Conservation (phyloP, 2,113 vertebrate genomes). For the Anhinga anhinga region DNA sequence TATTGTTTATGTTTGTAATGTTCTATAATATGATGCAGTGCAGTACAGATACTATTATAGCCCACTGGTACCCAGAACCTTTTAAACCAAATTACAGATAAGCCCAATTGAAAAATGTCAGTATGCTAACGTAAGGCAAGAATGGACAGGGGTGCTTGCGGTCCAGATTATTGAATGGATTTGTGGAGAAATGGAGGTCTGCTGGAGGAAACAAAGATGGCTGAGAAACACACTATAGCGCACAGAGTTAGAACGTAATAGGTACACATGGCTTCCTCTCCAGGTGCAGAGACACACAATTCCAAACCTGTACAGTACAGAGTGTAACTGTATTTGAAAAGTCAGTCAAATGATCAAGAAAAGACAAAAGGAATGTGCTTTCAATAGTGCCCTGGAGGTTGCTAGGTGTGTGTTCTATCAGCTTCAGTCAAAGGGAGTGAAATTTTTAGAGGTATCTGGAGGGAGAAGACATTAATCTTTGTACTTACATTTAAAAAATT, state of each 20-base stretch:
- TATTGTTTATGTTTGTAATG: neutral
- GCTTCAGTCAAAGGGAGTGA: neutral
- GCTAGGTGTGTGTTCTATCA: neutral
- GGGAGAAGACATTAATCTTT: neutral
- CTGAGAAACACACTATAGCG: neutral
- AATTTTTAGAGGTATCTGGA: neutral
- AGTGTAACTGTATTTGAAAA: neutral
- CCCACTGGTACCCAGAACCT: neutral
- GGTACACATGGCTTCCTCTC: neutral
- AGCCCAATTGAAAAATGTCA: neutral
- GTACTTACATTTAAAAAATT: neutral
- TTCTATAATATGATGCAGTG: neutral
- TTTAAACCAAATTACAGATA: neutral
- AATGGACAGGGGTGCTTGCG: neutral
- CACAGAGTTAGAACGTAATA: neutral
- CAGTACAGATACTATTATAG: neutral
- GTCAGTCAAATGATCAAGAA: neutral
- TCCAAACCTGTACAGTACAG: neutral
- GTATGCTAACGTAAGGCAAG: neutral
- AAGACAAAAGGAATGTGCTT: neutral
- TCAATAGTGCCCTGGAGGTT: neutral
- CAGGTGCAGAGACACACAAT: neutral
- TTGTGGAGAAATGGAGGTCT: neutral
- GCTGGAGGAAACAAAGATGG: neutral
- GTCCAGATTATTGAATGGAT: neutral